Evolutionary conservation across 2,797 vertebrate species (phyloP), one percentile per base, ranked within the genome.

Genomic region (Acrocephalus scirpaceus): DNA sequence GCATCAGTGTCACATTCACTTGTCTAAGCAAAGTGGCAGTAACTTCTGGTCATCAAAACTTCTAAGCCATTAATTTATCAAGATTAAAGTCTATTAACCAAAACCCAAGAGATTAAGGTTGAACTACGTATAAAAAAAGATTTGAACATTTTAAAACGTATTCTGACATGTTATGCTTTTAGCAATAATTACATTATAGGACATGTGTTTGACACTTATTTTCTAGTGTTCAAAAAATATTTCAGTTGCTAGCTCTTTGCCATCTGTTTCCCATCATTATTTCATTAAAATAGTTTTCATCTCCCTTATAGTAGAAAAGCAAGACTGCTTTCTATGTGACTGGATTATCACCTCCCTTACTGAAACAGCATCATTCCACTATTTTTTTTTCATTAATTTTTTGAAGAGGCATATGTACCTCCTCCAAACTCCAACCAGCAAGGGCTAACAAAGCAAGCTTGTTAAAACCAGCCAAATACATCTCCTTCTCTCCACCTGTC

Each of bases 191-290:
- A 74, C 70, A 83, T 71, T 77, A 75, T 26, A 36, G 45, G 72
- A 92, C 42, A 70, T 29, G 81, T 76, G 72, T 74, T 90, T 88
- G 67, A 94, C 79, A 92, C 80, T 90, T 88, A 94, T 25, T 88
- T 95, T 92, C 88, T 86, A 92, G 72, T 15, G 57, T 94, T 94
- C 85, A 88, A 92, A 88, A 92, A 91, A 80, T 64, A 89, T 91
- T 94, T 79, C 89, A 77, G 78, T 92, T 69, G 69, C 87, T 91
- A 96, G 73, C 62, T 84, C 76, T 91, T 91, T 77, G 51, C 93
- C 93, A 96, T 89, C 86, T 92, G 89, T 70, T 94, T 91, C 66
- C 75, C 74, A 91, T 86, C 87, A 86, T 82, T 91, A 92, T 92
- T 94, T 91, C 78, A 91, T 91, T 87, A 95, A 82, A 93, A 90